A percentile compares a stretch with the other conserved stretches of the same genome.
Evolutionary conservation across 2,888 invertebrate genomes (phyloP).

Genomic region (Erebia ligea): DNA sequence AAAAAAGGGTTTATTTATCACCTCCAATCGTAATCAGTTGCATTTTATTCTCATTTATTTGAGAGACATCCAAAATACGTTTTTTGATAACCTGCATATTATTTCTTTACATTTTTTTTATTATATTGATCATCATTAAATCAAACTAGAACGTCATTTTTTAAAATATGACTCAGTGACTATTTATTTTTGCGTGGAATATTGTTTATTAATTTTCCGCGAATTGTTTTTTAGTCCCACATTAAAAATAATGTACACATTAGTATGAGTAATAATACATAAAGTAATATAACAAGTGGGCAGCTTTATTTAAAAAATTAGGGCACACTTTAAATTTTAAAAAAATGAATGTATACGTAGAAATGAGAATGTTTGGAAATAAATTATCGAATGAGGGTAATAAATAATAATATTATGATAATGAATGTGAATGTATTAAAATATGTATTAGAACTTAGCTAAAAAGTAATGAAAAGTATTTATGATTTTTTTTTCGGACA

Average conservation of each 20-base stretch:
- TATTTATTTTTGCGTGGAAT: neutral
- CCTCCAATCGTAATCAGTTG: neutral
- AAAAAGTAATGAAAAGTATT: slow-evolving; percentile 28
- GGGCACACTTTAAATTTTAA: slow-evolving; percentile 35
- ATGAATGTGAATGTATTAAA: slow-evolving; percentile 31
- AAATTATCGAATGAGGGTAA: slow-evolving; percentile 47
- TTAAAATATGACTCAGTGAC: too few species aligned
- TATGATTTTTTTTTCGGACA: slow-evolving; percentile 23
- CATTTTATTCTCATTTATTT: neutral
- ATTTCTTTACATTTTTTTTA: neutral
- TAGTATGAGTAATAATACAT: neutral
- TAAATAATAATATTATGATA: slow-evolving; percentile 42
- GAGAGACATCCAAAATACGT: neutral
- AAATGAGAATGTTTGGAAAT: slow-evolving; percentile 41
- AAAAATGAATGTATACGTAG: slow-evolving; percentile 46
- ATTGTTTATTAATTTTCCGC: neutral
- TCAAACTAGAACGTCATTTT: too few species aligned
- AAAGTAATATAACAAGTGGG: slow-evolving; percentile 22
- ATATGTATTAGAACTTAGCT: slow-evolving; percentile 26
- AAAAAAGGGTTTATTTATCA: neutral
- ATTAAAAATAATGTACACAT: neutral
- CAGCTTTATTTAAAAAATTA: slow-evolving; percentile 34
- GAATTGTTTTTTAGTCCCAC: neutral
- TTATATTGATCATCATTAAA: neutral
- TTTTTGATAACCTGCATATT: neutral